These are phyloP conservation scores for Zygaena filipendulae DNA, from an alignment of 2,888 invertebrate genomes.

Conservation along the genomic window DNA sequence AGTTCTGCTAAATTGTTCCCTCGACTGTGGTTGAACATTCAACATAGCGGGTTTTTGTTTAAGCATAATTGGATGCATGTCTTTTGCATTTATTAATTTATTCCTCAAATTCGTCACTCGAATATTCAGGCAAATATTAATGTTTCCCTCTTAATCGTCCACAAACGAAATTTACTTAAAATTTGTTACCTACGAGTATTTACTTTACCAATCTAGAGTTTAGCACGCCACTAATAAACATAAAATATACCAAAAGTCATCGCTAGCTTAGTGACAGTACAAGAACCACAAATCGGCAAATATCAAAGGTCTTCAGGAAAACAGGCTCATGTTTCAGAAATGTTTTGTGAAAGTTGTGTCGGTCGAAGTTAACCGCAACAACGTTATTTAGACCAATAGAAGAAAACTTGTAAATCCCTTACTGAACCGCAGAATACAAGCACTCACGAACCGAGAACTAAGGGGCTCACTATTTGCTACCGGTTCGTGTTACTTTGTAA, in stretches of 20 bases:
- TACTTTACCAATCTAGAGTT: too few relatives aligned
- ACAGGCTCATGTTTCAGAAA: slow-evolving; percentile 12
- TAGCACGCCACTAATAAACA: too few relatives aligned
- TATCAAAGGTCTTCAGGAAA: slow-evolving; percentile 9
- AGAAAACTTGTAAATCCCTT: slow-evolving; percentile 58
- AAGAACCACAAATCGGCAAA: background rate
- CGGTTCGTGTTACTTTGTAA: slow-evolving; percentile 11
- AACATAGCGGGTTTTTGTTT: slow-evolving; percentile 38
- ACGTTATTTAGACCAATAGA: slow-evolving; percentile 44
- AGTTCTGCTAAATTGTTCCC: slow-evolving; percentile 54
- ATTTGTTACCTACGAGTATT: slow-evolving; percentile 4
- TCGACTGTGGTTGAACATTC: slow-evolving; percentile 34
- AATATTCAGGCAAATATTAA: background rate
- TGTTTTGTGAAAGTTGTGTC: slow-evolving; percentile 25
- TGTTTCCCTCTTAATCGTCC: too few relatives aligned
- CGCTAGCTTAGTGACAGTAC: too few relatives aligned
- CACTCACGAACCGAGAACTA: slow-evolving; percentile 35
- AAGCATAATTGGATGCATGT: slow-evolving; percentile 38
- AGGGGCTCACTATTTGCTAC: slow-evolving; percentile 20
- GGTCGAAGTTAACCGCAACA: slow-evolving; percentile 35
- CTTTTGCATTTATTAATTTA: slow-evolving; percentile 27
- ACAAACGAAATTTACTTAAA: slow-evolving; percentile 4
- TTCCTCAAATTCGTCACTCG: background rate
- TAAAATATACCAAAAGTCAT: too few relatives aligned
- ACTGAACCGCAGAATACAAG: slow-evolving; percentile 45